phyloP scores from a whole-genome alignment of 2,113 vertebrate species.

The Lasiurus borealis region DNA sequence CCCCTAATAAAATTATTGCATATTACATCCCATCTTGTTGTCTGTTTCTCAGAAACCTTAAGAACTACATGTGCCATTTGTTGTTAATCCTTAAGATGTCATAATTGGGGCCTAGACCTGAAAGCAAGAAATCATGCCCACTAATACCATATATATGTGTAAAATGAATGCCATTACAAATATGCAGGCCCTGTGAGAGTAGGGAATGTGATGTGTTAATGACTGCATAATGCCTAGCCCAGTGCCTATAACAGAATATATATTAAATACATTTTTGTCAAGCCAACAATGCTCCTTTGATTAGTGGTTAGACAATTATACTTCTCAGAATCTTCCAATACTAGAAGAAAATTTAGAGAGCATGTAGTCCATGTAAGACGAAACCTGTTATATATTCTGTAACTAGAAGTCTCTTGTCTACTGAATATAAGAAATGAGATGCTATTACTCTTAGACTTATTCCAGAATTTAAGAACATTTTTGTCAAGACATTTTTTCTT shows the following conservation, averaged over 20 bases:
- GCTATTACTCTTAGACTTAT: neutral
- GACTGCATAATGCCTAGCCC: neutral
- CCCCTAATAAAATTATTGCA: neutral
- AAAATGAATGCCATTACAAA: neutral
- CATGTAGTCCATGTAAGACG: neutral
- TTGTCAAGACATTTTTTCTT: slow-evolving; percentile 29
- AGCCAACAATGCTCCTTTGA: neutral
- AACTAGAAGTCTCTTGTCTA: neutral
- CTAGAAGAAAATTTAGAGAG: neutral
- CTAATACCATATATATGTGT: neutral
- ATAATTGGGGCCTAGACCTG: neutral
- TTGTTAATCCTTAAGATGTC: slow-evolving; percentile 25
- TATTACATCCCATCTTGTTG: neutral
- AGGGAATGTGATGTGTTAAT: neutral
- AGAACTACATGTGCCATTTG: neutral
- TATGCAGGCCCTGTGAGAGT: neutral
- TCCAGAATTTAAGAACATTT: slow-evolving; percentile 39
- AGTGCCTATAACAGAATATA: neutral
- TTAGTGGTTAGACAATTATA: neutral
- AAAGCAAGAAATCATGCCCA: neutral
- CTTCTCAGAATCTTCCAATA: neutral
- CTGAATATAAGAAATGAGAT: slow-evolving; percentile 29
- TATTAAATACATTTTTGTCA: neutral
- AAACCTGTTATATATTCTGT: slow-evolving; percentile 2
- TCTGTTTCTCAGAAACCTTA: neutral